Base-by-base conservation (phyloP, 1,140 invertebrate species). In the Ruditapes philippinarum region DNA sequence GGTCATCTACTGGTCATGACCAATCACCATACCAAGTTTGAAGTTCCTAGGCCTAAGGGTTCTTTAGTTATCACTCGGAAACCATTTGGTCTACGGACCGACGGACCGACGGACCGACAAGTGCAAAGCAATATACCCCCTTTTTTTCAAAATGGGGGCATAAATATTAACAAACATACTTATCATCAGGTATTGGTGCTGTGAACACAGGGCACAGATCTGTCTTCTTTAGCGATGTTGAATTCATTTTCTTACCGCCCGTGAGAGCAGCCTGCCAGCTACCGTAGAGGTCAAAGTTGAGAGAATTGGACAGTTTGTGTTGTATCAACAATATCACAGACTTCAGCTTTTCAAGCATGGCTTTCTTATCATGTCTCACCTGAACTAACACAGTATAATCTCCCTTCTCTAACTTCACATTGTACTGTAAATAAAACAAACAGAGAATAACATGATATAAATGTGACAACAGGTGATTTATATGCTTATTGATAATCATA, bases 331-430 rank as follows among this genome's bases (percentile, higher is more conserved):
- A 94, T 3, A 97, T 97, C 92, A 98, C 96, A 60, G 97, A 96
- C 38, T 97, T 97, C 31, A 99, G 95, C 95, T 97, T 98, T 87
- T 99, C 99, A n/a, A 99, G 96, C 79, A 98, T 95, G 38, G 98
- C 97, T 87, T 97, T 97, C 92, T 97, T 98, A 93, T 99, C 98
- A 96, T 99, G 98, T 0, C 99, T 97, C 14, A 99, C 96, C 95
- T 98, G 98, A 92, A 99, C 96, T 68, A 97, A 97, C 19, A 99
- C 96, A 9, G 97, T 97, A 95, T 99, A 99, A 91, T 99, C 99
- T n/a, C 99, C 99, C 96, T 99, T 99, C 88, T 99, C 98, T 84
- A 99, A 95, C 96, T 99, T 99, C 49, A 97, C 94, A 60, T 97
- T 96, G 95, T 99, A 98, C 98, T 99, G 94, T 88, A 97, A 96